phyloP scores from a whole-genome alignment of 2,888 invertebrate species.

The Melangyna quadrimaculata region DNA sequence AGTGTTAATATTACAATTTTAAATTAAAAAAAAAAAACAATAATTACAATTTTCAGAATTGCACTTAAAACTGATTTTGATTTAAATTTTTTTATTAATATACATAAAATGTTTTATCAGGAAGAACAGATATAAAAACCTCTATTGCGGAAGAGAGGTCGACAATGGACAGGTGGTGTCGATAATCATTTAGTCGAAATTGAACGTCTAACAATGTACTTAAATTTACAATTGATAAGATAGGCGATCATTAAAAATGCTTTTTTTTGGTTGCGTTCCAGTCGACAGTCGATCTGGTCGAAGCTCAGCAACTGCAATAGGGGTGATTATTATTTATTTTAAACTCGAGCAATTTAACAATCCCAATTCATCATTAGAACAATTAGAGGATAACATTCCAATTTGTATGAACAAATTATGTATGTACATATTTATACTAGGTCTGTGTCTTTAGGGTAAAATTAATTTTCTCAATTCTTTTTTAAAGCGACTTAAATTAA shows the following conservation, averaged over 20 bases:
- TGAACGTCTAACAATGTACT: neutral
- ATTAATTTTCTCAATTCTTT: neutral
- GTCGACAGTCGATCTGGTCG: neutral
- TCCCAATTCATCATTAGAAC: neutral
- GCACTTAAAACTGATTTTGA: neutral
- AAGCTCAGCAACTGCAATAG: neutral
- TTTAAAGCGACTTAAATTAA: neutral
- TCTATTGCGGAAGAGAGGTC: neutral
- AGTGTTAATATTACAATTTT: neutral
- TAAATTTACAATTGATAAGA: too few species aligned
- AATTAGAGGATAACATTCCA: neutral
- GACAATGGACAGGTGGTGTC: neutral
- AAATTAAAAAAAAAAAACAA: constrained; percentile 14
- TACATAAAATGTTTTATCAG: constrained; percentile 18
- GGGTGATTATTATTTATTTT: neutral
- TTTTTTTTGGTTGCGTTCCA: too few species aligned
- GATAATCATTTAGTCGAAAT: neutral
- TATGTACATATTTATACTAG: neutral
- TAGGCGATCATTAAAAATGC: too few species aligned
- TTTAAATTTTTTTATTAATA: neutral
- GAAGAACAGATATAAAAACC: constrained; percentile 13
- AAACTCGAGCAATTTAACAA: neutral
- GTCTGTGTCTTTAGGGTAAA: neutral
- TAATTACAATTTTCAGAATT: neutral
- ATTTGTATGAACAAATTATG: neutral